Percentiles rank a stretch among this genome's conserved stretches.
These are phyloP conservation scores for Cebus imitator DNA, from an alignment of 2,113 vertebrate species.

Conservation along the genomic window DNA sequence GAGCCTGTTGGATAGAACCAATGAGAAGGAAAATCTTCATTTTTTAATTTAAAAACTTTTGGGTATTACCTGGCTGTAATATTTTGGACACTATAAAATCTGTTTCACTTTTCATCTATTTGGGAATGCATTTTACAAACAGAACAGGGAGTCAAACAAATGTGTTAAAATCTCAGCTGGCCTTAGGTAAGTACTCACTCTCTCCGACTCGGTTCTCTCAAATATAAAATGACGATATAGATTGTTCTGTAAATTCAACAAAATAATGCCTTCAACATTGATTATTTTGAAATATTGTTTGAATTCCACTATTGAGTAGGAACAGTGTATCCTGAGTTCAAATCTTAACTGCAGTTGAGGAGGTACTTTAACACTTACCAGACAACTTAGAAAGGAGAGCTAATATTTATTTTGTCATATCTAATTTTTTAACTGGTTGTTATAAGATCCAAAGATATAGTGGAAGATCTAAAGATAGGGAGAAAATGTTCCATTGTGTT, in stretches of 20 bases:
- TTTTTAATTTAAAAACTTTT: background rate
- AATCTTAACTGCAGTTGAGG: background rate
- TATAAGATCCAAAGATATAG: background rate
- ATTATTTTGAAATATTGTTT: conserved; percentile 30
- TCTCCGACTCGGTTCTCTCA: background rate
- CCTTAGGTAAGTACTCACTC: background rate
- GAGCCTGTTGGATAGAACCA: conserved; percentile 46
- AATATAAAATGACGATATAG: background rate
- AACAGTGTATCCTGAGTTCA: background rate
- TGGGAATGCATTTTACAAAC: background rate
- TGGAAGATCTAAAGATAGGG: background rate
- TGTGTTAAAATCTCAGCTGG: background rate
- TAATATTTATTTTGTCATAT: background rate
- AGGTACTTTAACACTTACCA: background rate
- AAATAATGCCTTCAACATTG: background rate
- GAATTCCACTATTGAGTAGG: background rate
- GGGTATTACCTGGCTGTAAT: background rate
- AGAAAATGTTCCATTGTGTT: background rate
- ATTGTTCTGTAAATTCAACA: background rate
- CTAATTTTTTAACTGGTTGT: background rate
- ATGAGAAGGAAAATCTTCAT: conserved; percentile 50
- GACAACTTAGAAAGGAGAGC: background rate
- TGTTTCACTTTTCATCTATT: background rate
- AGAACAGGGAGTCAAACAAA: background rate
- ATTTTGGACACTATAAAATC: conserved; percentile 37